These are phyloP conservation scores for Taenioides sp. DNA, from an alignment of 2,797 vertebrate genomes.

Conservation along the genomic window DNA sequence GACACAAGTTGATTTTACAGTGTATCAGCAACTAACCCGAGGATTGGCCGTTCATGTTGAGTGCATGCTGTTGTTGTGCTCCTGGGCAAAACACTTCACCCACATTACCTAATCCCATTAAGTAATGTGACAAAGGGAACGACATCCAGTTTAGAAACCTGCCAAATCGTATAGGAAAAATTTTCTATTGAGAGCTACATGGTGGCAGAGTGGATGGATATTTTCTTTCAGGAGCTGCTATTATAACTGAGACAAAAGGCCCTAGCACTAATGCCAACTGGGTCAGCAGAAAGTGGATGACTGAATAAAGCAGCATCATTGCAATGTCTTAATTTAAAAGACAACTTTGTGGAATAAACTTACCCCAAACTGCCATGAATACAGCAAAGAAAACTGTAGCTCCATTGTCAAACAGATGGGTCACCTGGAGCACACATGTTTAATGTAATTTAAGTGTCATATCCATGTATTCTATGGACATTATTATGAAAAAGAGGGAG, in stretches of 20 bases:
- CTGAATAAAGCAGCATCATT: neutral
- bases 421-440: slow-evolving; percentile 76
- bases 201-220: neutral
- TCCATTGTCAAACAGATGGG: slow-evolving; percentile 93
- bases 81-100: neutral
- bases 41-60: neutral
- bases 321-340: neutral
- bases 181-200: no score
- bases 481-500: neutral
- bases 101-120: neutral
- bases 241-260: no score
- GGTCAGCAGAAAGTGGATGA: neutral
- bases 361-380: slow-evolving; percentile 97
- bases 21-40: neutral
- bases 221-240: neutral
- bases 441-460: neutral
- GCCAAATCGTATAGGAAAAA: neutral
- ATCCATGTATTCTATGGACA: neutral
- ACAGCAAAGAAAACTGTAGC: slow-evolving; percentile 95
- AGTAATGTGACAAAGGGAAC: neutral
- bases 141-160: neutral
- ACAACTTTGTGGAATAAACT: slow-evolving; percentile 52
- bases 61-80: neutral
- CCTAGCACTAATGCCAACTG: neutral
- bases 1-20: neutral